Base-by-base conservation (phyloP, 2,113 vertebrate genomes). In the Lanius collurio region DNA sequence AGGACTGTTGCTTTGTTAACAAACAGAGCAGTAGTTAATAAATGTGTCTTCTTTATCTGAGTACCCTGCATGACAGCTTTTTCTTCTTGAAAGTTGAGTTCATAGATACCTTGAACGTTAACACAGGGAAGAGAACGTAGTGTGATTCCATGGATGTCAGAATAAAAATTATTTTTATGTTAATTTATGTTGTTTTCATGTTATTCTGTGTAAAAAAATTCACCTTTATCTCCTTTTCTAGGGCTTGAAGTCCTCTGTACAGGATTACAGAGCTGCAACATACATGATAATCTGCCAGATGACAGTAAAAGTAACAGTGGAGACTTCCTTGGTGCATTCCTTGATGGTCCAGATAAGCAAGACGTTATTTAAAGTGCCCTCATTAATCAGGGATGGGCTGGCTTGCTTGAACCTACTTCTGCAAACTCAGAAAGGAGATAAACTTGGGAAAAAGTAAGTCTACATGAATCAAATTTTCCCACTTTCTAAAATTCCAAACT, bases 201-300 rank as follows among this genome's bases (percentile, higher is more conserved):
- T 55, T 53, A 46, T 10, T 75, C 22, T 47, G 2, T 81, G 16
- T 95, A 85, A 57, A 80, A 91, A 91, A 85, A n/a, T 19, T 19
- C 30, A 73, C n/a, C 30, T 85, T 78, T 44, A 13, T 83, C 33
- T 83, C n/a, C 74, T 85, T 56, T 94, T 44, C 24, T 96, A 99
- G 99, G 99, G 99, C 21, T 97, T 99, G 89, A 99, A 99, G 97
- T 99, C 99, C 5, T 94, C 98, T 28, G 80, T 99, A 64, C 89
- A 94, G 22, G 99, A 99, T 98, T 99, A 99, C 95, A 98, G 98
- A 98, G 99, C 99, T 33, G 98, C 99, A 83, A 98, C 99, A 5
- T 99, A 99, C 89, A 99, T 99, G 99, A 98, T 99, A 33, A 98
- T 99, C 77, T 98, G 98, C 92, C 99, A 99, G 97, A 97, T 99